phyloP scores from a whole-genome alignment of 2,888 invertebrate species.

The Cataglyphis albicans region DNA sequence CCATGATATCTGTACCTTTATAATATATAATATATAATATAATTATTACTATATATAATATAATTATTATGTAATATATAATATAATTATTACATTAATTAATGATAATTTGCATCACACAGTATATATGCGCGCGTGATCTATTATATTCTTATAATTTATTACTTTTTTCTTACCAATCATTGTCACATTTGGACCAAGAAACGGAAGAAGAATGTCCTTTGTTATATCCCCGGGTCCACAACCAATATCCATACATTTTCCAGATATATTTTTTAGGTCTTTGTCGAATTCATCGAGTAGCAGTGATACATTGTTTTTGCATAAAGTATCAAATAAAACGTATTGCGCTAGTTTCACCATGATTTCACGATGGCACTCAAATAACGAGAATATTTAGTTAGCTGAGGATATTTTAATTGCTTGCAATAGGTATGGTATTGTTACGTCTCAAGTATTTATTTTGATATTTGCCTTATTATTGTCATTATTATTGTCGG shows the following conservation, averaged over 20 bases:
- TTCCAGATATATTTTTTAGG: slow-evolving; percentile 81
- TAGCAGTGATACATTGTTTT: not conserved
- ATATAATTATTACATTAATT: not conserved
- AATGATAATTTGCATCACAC: not conserved
- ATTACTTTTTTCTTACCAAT: slow-evolving; percentile 75
- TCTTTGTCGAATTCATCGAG: slow-evolving; percentile 60
- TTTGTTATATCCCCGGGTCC: slow-evolving; percentile 91
- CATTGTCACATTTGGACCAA: slow-evolving; percentile 87
- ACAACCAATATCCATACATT: slow-evolving; percentile 90
- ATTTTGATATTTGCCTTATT: no score
- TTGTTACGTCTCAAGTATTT: no score
- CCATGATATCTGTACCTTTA: not conserved
- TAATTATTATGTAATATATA: not conserved
- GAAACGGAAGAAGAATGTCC: slow-evolving; percentile 88
- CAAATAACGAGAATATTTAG: not conserved
- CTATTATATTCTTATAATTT: not conserved
- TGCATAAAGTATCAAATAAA: not conserved
- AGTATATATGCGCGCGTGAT: not conserved
- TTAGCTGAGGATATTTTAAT: no score
- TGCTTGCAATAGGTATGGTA: no score
- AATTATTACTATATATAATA: not conserved
- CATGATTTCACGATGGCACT: not conserved
- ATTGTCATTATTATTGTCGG: no score
- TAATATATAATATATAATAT: not conserved
- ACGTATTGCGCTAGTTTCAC: not conserved